These are phyloP conservation scores for Platorchestia sp. DNA, from an alignment of 1,140 invertebrate species.

Conservation along the genomic window DNA sequence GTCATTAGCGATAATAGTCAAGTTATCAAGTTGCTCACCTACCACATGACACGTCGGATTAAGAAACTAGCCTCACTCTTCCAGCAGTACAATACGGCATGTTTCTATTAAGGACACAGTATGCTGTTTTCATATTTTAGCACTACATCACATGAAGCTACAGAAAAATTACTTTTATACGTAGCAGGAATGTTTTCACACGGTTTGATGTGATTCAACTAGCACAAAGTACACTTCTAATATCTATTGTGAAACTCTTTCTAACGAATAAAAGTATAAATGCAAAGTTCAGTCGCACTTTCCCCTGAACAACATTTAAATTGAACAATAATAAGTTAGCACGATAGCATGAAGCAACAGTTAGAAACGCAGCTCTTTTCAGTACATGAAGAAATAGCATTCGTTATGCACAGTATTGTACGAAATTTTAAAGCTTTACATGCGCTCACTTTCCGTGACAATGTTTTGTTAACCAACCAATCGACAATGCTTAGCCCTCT, in stretches of 20 bases:
- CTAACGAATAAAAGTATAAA: background rate
- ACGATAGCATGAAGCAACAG: background rate
- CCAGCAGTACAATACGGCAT: too few relatives aligned
- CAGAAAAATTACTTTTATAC: background rate
- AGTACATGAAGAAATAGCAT: background rate
- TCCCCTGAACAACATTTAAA: background rate
- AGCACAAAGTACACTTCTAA: background rate
- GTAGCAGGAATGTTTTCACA: background rate
- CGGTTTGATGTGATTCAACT: background rate
- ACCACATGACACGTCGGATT: too few relatives aligned
- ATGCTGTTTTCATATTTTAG: background rate
- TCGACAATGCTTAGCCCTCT: background rate
- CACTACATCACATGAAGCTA: background rate
- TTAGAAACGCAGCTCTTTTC: background rate
- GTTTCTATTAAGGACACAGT: too few relatives aligned
- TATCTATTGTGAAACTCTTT: background rate
- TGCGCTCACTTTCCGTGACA: background rate
- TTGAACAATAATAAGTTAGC: background rate
- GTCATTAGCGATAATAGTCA: too few relatives aligned
- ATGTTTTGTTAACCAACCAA: background rate
- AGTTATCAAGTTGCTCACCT: too few relatives aligned
- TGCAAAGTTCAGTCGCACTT: background rate
- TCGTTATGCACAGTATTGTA: background rate
- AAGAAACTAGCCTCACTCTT: too few relatives aligned
- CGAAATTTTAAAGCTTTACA: background rate